phyloP scores from a whole-genome alignment of 1,140 invertebrate species.

The Drosophila aff. region DNA sequence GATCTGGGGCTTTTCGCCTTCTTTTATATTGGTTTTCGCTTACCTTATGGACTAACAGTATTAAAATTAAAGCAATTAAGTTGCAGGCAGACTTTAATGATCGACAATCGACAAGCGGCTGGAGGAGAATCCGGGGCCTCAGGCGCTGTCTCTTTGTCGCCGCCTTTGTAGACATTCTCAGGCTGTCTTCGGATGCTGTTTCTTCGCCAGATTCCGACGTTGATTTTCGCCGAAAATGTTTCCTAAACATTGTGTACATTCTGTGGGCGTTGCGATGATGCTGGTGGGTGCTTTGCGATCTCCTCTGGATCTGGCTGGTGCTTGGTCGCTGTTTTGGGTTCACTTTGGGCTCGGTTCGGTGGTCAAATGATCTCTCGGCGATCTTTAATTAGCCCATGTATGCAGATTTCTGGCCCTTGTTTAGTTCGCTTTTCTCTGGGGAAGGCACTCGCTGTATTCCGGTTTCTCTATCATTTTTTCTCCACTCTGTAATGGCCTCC shows the following conservation, averaged over 20 bases:
- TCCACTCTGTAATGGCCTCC: constrained; percentile 8
- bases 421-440: constrained; percentile 15
- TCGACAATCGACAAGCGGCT: constrained; percentile 67
- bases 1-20: constrained; percentile 35
- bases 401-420: constrained; percentile 39
- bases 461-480: constrained; percentile 42
- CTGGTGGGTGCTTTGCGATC: constrained; percentile 37
- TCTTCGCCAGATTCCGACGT: constrained; percentile 40
- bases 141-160: constrained; percentile 59
- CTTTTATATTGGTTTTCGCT: constrained; percentile 42
- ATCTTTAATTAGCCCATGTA: constrained; percentile 72
- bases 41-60: constrained; percentile 82
- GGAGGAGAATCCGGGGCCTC: constrained; percentile 44
- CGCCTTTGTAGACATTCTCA: constrained; percentile 63
- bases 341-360: constrained; percentile 37
- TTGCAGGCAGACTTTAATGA: constrained; percentile 83
- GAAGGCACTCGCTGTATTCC: constrained; percentile 24
- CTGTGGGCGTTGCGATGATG: constrained; percentile 57
- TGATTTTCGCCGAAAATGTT: constrained; percentile 85
- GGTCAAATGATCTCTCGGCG: constrained; percentile 47
- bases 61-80: constrained; percentile 84
- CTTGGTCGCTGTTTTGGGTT: constrained; percentile 23
- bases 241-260: constrained; percentile 85
- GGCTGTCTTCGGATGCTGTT: constrained; percentile 49
- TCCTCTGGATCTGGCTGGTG: constrained; percentile 21